phyloP scores from a whole-genome alignment of 1,140 invertebrate species.

The Drosophila mojavensis region DNA sequence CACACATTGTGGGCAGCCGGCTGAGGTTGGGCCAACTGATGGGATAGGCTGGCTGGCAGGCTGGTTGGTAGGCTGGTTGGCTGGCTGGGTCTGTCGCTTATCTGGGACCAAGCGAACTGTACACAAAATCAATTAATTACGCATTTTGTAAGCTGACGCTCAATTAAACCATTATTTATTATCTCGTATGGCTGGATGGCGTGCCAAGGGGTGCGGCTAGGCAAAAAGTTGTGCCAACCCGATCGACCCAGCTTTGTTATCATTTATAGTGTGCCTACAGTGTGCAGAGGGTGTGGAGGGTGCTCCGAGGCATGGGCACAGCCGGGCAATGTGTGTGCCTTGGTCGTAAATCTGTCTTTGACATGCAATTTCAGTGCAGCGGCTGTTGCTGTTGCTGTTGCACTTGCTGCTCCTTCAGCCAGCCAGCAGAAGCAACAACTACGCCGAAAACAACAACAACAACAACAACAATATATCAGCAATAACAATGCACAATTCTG shows the following conservation, averaged over 20 bases:
- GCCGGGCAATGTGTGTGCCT: slow-evolving; percentile 22
- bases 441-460: too few species aligned
- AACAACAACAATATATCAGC: slow-evolving; percentile 29
- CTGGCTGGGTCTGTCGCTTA: slow-evolving; percentile 15
- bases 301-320: neutral
- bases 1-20: slow-evolving; percentile 1
- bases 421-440: neutral
- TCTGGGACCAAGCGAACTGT: slow-evolving; percentile 37
- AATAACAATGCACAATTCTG: slow-evolving; percentile 58
- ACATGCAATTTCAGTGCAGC: slow-evolving; percentile 79
- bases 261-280: slow-evolving; percentile 67
- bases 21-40: slow-evolving; percentile 13
- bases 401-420: slow-evolving; percentile 26
- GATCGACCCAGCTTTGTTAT: slow-evolving; percentile 52
- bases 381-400: slow-evolving; percentile 76
- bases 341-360: slow-evolving; percentile 80
- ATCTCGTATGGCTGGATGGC: slow-evolving; percentile 60
- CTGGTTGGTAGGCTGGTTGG: neutral
- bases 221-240: slow-evolving; percentile 41
- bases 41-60: neutral
- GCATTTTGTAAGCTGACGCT: slow-evolving; percentile 70
- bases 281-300: neutral
- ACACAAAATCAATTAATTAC: slow-evolving; percentile 77
- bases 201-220: slow-evolving; percentile 35
- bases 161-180: slow-evolving; percentile 82